Evolutionary conservation across 2,797 vertebrate species (phyloP), one percentile per base, ranked within the genome.

Genomic region (Argentina silus): DNA sequence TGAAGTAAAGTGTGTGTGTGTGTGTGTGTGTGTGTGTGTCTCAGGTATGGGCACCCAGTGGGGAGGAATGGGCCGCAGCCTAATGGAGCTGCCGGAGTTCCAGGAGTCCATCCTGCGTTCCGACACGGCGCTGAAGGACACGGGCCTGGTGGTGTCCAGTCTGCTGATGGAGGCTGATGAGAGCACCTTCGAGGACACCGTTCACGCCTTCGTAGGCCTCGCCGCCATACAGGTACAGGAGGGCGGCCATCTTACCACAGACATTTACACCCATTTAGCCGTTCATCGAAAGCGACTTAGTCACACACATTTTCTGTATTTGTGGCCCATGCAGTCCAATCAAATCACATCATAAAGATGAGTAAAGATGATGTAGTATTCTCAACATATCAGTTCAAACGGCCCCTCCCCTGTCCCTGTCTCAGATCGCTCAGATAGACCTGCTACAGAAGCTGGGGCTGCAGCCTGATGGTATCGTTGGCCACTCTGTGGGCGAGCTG

Each of bases 41-140:
- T 72, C 88, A 99, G 98, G 98, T 45, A 99, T 99, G 98, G 98
- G 98, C 19, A 92, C 98, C 0, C 98, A 99, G 87, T 99, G 98
- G 98, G 92, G 92, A 0, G 94, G 96, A 0, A 99, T 99, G 98
- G 98, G 98, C 14, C 89, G 92, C 61, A 95, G 92, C 78, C 94
- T 99, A n/a, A 98, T 98, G 97, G 94, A 95, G 77, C 77, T 98
- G 75, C 88, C 88, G 23, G 81, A 94, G 74, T 98, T 99, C 86
- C 93, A 83, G 0, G 89, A 94, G 45, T 99, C 98, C 47, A 94
- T 99, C 72, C 61, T 95, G 85, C 93, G 94, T 10, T 97, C 97
- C 0, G 97, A 98, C 0, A 55, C 83, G 42, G 95, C 93, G 9
- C 84, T 99, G 81, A 94, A 93, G 87, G 90, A 87, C 15, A 94